Conservation (phyloP, 2,797 vertebrate species). For the Acanthornis magna region DNA sequence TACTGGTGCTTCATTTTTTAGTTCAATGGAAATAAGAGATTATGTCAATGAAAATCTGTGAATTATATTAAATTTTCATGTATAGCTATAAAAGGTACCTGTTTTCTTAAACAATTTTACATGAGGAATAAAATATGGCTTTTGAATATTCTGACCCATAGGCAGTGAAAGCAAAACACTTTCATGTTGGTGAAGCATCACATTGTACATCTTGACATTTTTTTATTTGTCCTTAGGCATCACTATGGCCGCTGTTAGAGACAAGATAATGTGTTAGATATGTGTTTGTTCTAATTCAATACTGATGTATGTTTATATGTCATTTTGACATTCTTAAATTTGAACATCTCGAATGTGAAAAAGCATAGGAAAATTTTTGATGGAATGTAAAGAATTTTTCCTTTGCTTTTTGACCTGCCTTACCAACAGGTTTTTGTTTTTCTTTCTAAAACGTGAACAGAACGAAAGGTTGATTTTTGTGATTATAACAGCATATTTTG, state of each 20-base stretch:
- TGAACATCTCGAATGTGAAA: not conserved
- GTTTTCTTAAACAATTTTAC: not conserved
- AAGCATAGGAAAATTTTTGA: not conserved
- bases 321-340: not conserved
- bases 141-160: not conserved
- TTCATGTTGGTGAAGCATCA: not conserved
- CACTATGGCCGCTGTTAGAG: not conserved
- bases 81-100: not conserved
- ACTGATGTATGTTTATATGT: not conserved
- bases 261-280: not conserved
- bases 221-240: not conserved
- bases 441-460: not conserved
- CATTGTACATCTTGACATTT: not conserved
- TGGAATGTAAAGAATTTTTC: not conserved
- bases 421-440: not conserved
- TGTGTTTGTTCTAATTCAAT: not conserved
- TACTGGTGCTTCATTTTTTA: not conserved
- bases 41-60: not conserved
- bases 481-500: not conserved
- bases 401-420: not conserved
- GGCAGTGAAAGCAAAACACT: not conserved
- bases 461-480: not conserved
- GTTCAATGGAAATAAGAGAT: not conserved
- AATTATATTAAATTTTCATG: not conserved
- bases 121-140: accelerated